Conservation (phyloP, 2,113 vertebrate species). For the Prolemur simus region DNA sequence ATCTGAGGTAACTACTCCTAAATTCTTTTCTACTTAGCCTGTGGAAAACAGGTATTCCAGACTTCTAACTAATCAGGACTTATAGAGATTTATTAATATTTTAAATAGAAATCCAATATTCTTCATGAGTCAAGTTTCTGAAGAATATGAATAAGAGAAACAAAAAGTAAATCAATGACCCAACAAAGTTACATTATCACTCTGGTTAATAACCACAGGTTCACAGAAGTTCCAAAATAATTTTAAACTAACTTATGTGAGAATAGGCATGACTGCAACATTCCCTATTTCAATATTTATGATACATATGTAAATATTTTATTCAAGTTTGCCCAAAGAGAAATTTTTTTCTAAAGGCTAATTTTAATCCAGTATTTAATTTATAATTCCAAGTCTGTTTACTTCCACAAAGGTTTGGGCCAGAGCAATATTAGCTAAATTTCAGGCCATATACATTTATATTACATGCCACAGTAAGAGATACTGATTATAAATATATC, state of each 20-base stretch:
- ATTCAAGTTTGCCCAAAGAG: not conserved
- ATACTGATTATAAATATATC: not conserved
- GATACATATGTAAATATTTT: not conserved
- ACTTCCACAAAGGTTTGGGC: not conserved
- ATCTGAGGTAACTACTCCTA: not conserved
- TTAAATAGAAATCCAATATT: constrained; percentile 35
- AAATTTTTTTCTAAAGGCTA: not conserved
- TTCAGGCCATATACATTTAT: not conserved
- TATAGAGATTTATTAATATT: not conserved
- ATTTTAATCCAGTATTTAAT: constrained; percentile 37
- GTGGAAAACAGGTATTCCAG: not conserved
- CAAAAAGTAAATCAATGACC: constrained; percentile 43
- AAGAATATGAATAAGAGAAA: constrained; percentile 27
- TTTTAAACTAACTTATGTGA: not conserved
- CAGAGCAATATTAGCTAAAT: constrained; percentile 2
- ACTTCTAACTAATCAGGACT: not conserved
- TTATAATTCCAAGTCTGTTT: constrained; percentile 32
- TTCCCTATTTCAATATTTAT: not conserved
- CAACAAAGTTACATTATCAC: not conserved
- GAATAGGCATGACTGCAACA: not conserved
- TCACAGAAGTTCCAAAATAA: constrained; percentile 3
- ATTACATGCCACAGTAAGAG: not conserved
- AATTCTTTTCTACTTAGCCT: not conserved
- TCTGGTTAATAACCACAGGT: not conserved
- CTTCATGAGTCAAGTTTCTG: constrained; percentile 42